Percentiles rank a stretch among this genome's conserved stretches.
Evolutionary conservation across 2,888 invertebrate genomes (phyloP).

Genomic region (Amphipyra tragopoginis): DNA sequence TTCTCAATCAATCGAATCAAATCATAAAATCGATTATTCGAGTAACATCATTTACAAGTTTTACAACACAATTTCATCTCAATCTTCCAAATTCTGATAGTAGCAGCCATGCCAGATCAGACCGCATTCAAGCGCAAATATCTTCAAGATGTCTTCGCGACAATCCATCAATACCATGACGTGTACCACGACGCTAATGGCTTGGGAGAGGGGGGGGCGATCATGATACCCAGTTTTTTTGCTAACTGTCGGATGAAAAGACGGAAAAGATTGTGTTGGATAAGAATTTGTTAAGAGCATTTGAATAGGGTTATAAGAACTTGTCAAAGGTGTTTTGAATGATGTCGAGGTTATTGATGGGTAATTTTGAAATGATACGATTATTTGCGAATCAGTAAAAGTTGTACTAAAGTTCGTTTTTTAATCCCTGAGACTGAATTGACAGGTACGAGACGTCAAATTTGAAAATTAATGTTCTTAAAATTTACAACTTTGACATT

Average conservation of each 20-base stretch:
- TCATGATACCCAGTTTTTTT: constrained; percentile 53
- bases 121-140: constrained; percentile 49
- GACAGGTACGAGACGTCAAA: too few species aligned
- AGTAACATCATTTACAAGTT: not conserved
- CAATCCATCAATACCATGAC: constrained; percentile 67
- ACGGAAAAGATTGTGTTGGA: constrained; percentile 44
- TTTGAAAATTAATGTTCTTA: too few species aligned
- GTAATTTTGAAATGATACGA: constrained; percentile 19
- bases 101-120: constrained; percentile 20
- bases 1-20: too few species aligned
- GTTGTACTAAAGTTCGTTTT: too few species aligned
- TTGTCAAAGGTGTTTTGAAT: constrained; percentile 39
- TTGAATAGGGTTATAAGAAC: constrained; percentile 42
- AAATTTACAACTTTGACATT: too few species aligned
- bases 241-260: constrained; percentile 42
- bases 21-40: too few species aligned
- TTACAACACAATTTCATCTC: constrained; percentile 14
- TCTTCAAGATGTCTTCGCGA: constrained; percentile 50
- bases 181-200: constrained; percentile 64
- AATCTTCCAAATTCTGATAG: constrained; percentile 21
- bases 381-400: too few species aligned
- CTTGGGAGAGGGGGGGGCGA: constrained; percentile 32
- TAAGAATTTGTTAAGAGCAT: constrained; percentile 43
- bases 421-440: too few species aligned
- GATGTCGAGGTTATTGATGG: constrained; percentile 21